Base-by-base conservation (phyloP, 2,797 vertebrate species). In the Lepidocolaptes lacrymiger region DNA sequence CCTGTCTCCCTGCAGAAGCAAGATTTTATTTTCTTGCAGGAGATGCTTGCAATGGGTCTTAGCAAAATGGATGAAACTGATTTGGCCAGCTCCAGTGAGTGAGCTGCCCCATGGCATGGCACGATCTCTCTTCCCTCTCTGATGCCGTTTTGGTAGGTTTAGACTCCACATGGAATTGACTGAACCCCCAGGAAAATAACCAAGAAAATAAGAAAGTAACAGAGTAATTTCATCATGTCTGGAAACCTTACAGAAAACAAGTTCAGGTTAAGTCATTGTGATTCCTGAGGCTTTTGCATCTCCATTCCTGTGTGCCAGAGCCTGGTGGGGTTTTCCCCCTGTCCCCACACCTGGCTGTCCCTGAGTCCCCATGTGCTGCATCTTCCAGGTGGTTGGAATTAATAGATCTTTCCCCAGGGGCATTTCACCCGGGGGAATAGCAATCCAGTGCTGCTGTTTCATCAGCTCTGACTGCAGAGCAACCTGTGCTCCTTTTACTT, bases 401-500 rank as follows among this genome's bases (percentile, higher is more conserved):
- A 64, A 37, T 9, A 64, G 59, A 37, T 48, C 39, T 49, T 34
- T 55, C 39, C 58, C 59, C 37, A 51, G 54, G 55, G 79, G 41
- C 8, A 3, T 68, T 76, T 59, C 39, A 51, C 64, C 20, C 4
- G 9, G 10, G 24, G 34, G 32, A 77, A 64, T 3, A 79, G 76
- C 61, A 69, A 52, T 49, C 37, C 24, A 22, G 2, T 9, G 39
- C 43, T 75, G 72, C 56, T 34, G 27, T 67, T 96, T 37, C 83
- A 43, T 78, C 62, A 80, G 77, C 77, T 54, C 76, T 80, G 61
- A 80, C 76, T 64, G 55, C 64, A 54, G 69, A 74, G 55, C 64
- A 77, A 3, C 22, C 14, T 0, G 0, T 10, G 32, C 62, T 78
- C 14, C 0, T 59, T 72, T 58, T 71, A 24, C 28, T 54, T 63